Percentiles rank a stretch among this genome's conserved stretches.
phyloP scores from a whole-genome alignment of 2,888 invertebrate species.

The Hololepta plana region DNA sequence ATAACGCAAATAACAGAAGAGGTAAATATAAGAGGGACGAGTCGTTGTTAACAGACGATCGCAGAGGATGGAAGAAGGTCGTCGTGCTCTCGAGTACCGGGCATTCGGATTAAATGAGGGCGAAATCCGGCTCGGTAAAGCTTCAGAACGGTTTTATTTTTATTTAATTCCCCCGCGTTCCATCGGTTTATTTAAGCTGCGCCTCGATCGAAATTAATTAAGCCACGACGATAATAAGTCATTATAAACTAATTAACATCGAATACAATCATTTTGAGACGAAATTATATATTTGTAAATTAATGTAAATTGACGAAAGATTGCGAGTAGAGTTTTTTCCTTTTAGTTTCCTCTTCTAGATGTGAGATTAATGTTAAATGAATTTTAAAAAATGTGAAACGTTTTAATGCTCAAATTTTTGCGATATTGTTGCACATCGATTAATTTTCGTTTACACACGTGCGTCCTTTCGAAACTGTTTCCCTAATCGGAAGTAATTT shows the following conservation, averaged over 20 bases:
- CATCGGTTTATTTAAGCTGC: too few species aligned
- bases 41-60: constrained; percentile 17
- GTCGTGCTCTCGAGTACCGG: constrained; percentile 20
- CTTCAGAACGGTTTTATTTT: too few species aligned
- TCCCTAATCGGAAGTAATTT: constrained; percentile 2
- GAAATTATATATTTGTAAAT: constrained; percentile 3
- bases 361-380: constrained; percentile 14
- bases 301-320: constrained; percentile 3
- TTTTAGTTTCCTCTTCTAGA: too few species aligned
- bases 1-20: constrained; percentile 13
- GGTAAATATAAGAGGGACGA: constrained; percentile 20
- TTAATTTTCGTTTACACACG: constrained; percentile 4
- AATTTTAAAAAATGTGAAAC: constrained; percentile 6
- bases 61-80: constrained; percentile 18
- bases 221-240: too few species aligned
- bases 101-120: constrained; percentile 20
- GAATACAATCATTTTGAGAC: too few species aligned
- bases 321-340: background rate
- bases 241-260: too few species aligned
- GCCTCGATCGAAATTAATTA: too few species aligned
- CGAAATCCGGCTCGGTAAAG: too few species aligned
- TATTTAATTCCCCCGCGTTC: too few species aligned
- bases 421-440: constrained; percentile 9
- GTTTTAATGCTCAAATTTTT: constrained; percentile 9
- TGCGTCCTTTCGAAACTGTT: constrained; percentile 1